Evolutionary conservation across 2,113 vertebrate genomes (phyloP).

Genomic region (Calidris pugnax): DNA sequence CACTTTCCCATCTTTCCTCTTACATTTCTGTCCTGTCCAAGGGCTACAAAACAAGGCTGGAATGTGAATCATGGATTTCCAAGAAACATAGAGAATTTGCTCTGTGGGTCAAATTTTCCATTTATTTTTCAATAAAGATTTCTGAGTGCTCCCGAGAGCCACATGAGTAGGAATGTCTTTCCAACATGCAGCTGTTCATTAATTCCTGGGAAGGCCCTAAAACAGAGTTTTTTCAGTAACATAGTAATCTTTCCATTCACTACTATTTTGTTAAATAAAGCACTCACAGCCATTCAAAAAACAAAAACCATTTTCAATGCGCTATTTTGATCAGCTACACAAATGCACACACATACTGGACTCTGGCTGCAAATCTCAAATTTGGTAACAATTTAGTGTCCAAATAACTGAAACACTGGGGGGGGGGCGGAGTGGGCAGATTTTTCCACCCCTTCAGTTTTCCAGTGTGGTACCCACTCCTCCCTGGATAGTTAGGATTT

Average conservation of each 20-base stretch:
- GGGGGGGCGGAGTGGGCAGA: fast-evolving
- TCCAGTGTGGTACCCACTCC: neutral
- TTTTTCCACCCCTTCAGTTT: neutral
- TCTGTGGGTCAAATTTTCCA: conserved; percentile 12
- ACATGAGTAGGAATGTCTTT: neutral
- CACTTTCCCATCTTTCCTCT: neutral
- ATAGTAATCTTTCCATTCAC: neutral
- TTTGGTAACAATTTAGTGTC: neutral
- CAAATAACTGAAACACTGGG: neutral
- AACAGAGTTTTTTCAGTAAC: neutral
- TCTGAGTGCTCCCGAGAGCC: neutral
- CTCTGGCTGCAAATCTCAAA: neutral
- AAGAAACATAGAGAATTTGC: neutral
- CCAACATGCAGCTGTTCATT: conserved; percentile 4
- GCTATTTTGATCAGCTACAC: neutral
- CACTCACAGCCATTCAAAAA: neutral
- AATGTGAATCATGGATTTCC: conserved; percentile 18
- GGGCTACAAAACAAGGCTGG: neutral
- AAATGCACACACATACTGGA: neutral
- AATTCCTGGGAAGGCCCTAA: conserved; percentile 13
- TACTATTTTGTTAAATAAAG: neutral
- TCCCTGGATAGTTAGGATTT: neutral
- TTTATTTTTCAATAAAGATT: conserved; percentile 17
- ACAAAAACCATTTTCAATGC: neutral
- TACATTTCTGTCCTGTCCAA: neutral